Base-by-base conservation (phyloP, 2,113 vertebrate species). In the Sorex fumeus region DNA sequence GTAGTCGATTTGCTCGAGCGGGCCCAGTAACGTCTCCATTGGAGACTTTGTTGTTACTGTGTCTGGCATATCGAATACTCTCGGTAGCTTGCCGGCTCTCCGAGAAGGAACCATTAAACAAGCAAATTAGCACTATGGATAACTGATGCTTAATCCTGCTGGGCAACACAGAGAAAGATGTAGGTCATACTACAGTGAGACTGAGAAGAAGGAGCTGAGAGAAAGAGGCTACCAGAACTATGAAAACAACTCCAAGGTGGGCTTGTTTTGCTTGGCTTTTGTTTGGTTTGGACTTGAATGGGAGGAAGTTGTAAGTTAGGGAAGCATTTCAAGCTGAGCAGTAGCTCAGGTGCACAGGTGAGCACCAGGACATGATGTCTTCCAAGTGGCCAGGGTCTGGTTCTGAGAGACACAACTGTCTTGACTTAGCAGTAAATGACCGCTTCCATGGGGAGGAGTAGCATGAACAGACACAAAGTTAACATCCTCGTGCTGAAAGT, bases 311-410 rank as follows among this genome's bases (percentile, higher is more conserved):
- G 0, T 34, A 36, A 25, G 30, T 80, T 85, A 43, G 36, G 8
- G n/a, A 50, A 28, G 27, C 13, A 27, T 16, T 32, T 12, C 6
- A 7, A 62, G 19, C 1, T 34, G 21, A 45, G 15, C 10, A 62
- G 19, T 45, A 62, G 21, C 64, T 25, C 18, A 15, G 12, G 27
- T 0, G 18, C 57, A 0, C 0, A 60, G 6, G 34, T 4, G 9
- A 43, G 4, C 6, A 13, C 18, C 72, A 77, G 74, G n/a, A 2
- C 13, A 13, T 13, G 40, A 2, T 21, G 25, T 30, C 47, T 36
- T 34, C 23, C 16, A 32, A 64, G 69, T 25, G 3, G 13, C 11
- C 2, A 0, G 19, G 6, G 30, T 28, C 72, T 45, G n/a, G 27
- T 25, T 45, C 45, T 18, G 4, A 25, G 32, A 6, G 19, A 3